Conservation (phyloP, 2,113 vertebrate species). For the Marmota flaviventris region DNA sequence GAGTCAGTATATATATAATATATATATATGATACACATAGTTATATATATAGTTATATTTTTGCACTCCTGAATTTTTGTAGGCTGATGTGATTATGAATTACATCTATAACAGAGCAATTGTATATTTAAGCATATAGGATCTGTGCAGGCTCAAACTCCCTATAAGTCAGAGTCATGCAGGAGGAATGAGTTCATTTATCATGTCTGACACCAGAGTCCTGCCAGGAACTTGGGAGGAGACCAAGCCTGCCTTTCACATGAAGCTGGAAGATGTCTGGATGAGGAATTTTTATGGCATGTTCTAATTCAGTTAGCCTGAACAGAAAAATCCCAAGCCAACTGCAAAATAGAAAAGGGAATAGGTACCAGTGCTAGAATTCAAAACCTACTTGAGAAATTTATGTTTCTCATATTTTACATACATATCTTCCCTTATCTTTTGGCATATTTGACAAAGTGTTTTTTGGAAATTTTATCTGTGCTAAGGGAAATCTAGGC, state of each 20-base stretch:
- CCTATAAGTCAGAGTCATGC: neutral
- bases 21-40: too few relatives aligned
- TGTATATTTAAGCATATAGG: neutral
- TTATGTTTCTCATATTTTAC: neutral
- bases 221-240: neutral
- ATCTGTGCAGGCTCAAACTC: neutral
- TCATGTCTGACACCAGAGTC: neutral
- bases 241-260: neutral
- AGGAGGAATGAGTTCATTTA: neutral
- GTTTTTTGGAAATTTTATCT: constrained; percentile 31
- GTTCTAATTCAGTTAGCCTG: neutral
- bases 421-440: neutral
- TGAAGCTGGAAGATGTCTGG: neutral
- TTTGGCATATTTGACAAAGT: neutral
- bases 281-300: too few relatives aligned
- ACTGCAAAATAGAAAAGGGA: neutral
- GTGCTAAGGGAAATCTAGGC: neutral
- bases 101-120: neutral
- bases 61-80: neutral
- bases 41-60: neutral
- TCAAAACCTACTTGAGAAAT: neutral
- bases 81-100: neutral
- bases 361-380: neutral
- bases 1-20: neutral
- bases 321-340: neutral